Base-by-base conservation (phyloP, 2,888 invertebrate genomes). In the Tipula lateralis region DNA sequence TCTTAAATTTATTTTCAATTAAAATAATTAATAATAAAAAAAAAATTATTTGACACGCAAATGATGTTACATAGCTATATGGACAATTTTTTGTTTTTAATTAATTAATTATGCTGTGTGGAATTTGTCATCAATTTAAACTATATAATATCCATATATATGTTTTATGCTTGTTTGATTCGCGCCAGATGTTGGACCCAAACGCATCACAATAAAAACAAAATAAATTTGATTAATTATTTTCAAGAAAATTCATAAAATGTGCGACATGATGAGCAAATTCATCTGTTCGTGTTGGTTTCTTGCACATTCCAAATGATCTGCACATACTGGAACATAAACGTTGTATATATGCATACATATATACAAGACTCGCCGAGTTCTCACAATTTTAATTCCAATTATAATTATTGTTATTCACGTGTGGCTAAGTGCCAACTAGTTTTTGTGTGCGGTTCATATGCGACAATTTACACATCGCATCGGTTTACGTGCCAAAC, bases 111-210 rank as follows among this genome's bases (percentile, higher is more conserved):
- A 66, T 66, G 66, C 24, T 66, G 1, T n/a, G n/a, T 9, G 24
- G 66, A 66, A 66, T 66, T 66, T 66, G 66, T 66, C 66, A 66
- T 66, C 66, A 66, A 66, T 66, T 66, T 66, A 66, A 66, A 66
- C 7, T 24, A 9, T 66, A 24, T 66, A n/a, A 36, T 36, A 9
- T 32, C 9, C 9, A 7, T 36, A 36, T 36, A 12, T 16, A 16
- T 50, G 16, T 44, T 50, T 50, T 50, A 16, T 50, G 44, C 16
- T 16, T 50, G 7, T 50, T 50, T 16, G 16, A 50, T n/a, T 66
- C 66, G 66, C 9, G 9, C 66, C 66, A 66, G 66, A 66, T 66
- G 66, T 66, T 12, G 24, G 12, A 2, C 66, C 9, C 2, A 44
- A 66, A 24, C 16, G 66, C 66, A 44, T 44, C 66, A 9, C 2